A percentile compares a stretch with the other conserved stretches of the same genome.
Evolutionary conservation across 2,797 vertebrate species (phyloP).

Genomic region (Crenuchus spilurus): DNA sequence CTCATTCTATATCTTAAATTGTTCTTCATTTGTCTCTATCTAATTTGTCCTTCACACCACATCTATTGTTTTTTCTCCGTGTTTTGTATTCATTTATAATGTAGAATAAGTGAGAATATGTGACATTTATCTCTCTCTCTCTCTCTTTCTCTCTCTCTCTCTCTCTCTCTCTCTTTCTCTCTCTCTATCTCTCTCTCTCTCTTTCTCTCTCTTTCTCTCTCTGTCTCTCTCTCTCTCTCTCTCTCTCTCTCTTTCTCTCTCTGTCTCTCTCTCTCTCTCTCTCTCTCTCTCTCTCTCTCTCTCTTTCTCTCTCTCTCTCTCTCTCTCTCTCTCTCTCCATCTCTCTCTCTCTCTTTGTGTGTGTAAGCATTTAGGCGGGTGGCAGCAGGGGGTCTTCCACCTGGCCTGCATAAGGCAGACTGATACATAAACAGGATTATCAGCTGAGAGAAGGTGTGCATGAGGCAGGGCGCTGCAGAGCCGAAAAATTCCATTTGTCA

Average conservation of each 20-base stretch:
- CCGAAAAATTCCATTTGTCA: conserved; percentile 87
- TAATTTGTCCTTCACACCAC: background rate
- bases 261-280: conserved; percentile 45
- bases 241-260: conserved; percentile 50
- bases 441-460: conserved; percentile 73
- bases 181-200: conserved; percentile 49
- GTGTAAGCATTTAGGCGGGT: conserved; percentile 42
- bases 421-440: conserved; percentile 83
- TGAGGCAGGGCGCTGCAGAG: conserved; percentile 77
- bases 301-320: conserved; percentile 43
- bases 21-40: too few species aligned
- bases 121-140: conserved; percentile 41
- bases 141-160: conserved; percentile 48
- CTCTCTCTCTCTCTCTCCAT: conserved; percentile 44
- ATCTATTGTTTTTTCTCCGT: conserved; percentile 4
- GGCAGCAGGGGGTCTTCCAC: conserved; percentile 58
- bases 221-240: conserved; percentile 50
- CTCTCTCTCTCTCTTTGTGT: conserved; percentile 49
- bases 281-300: conserved; percentile 45
- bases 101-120: conserved; percentile 19
- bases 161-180: conserved; percentile 50
- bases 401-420: conserved; percentile 71
- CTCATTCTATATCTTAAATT: too few species aligned
- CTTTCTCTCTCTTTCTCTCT: conserved; percentile 51
- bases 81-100: conserved; percentile 24